phyloP scores from a whole-genome alignment of 2,113 vertebrate species.

The Meriones unguiculatus region DNA sequence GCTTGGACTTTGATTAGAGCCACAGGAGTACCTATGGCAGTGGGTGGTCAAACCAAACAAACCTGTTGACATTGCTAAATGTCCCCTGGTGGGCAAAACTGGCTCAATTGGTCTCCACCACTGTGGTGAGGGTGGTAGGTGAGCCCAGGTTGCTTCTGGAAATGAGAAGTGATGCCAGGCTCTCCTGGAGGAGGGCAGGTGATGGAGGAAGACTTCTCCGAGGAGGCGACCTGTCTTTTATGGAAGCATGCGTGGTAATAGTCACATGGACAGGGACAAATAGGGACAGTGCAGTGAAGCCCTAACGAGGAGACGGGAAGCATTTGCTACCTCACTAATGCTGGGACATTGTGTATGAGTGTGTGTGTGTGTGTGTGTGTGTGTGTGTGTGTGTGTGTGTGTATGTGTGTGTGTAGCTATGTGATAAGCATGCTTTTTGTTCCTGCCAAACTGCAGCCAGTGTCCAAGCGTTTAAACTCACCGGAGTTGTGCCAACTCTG shows the following conservation, averaged over 20 bases:
- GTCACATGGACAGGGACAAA: not conserved
- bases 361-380: not conserved
- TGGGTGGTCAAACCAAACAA: too few species aligned
- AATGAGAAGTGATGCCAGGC: not conserved
- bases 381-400: too few species aligned
- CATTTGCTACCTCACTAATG: not conserved
- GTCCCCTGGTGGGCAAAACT: not conserved
- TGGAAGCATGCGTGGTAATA: not conserved
- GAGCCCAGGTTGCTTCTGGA: not conserved
- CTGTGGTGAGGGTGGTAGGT: too few species aligned
- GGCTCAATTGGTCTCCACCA: not conserved
- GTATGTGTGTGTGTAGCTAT: not conserved
- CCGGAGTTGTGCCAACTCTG: not conserved
- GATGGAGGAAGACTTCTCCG: not conserved
- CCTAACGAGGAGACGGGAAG: not conserved
- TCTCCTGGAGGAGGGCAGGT: too few species aligned
- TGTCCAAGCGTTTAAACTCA: not conserved
- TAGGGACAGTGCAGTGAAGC: not conserved
- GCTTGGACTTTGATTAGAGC: not conserved
- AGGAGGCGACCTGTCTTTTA: not conserved
- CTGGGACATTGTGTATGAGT: not conserved
- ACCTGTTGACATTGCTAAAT: not conserved
- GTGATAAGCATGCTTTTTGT: not conserved
- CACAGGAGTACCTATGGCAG: fast-evolving
- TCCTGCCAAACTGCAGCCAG: not conserved